phyloP scores from a whole-genome alignment of 2,797 vertebrate species.

The Pagetopsis macropterus region DNA sequence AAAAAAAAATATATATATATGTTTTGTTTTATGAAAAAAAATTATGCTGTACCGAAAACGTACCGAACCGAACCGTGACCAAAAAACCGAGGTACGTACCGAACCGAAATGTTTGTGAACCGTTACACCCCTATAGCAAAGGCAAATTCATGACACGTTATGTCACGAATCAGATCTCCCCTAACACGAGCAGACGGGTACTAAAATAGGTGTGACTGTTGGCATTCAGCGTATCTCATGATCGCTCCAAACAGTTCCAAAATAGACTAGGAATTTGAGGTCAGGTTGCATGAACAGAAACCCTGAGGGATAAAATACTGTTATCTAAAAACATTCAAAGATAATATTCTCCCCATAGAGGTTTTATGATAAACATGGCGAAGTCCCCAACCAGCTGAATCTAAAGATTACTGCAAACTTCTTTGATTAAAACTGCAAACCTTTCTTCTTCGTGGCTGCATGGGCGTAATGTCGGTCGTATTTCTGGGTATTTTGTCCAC shows the following conservation, averaged over 20 bases:
- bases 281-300: constrained; percentile 10
- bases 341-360: background rate
- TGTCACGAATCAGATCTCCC: constrained; percentile 14
- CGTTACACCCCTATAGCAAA: too few species aligned
- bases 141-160: background rate
- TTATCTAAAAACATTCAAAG: constrained; percentile 13
- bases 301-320: background rate
- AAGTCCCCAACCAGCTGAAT: constrained; percentile 6
- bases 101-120: too few species aligned
- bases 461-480: constrained; percentile 2
- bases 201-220: constrained; percentile 12
- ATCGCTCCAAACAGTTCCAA: constrained; percentile 19
- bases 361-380: constrained; percentile 10
- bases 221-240: constrained; percentile 21
- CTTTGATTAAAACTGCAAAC: background rate
- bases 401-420: constrained; percentile 10
- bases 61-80: too few species aligned
- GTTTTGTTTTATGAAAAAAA: too few species aligned
- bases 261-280: constrained; percentile 14
- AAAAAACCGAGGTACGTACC: too few species aligned
- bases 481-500: constrained; percentile 27
- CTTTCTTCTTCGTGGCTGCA: constrained; percentile 11
- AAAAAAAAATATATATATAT: too few species aligned
- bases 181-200: constrained; percentile 7
- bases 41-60: too few species aligned